Percentiles rank a stretch among this genome's conserved stretches.
Conservation (phyloP, 2,113 vertebrate species). For the Platysternon megacephalum region DNA sequence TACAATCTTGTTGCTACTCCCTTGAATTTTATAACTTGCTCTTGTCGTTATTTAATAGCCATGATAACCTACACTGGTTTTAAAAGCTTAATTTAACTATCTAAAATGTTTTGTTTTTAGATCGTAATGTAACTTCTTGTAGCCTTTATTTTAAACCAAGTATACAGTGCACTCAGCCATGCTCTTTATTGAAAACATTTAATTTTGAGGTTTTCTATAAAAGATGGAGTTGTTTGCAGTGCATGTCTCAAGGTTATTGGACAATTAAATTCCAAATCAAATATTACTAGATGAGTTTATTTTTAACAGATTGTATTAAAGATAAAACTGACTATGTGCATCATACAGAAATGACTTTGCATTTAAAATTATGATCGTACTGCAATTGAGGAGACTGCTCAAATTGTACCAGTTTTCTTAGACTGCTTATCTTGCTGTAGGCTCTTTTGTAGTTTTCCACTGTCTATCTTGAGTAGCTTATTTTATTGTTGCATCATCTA, state of each 20-base stretch:
- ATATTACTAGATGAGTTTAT: not conserved
- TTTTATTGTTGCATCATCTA: rapidly evolving
- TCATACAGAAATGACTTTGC: not conserved
- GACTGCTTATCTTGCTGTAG: not conserved
- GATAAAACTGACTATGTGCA: not conserved
- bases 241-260: not conserved
- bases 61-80: not conserved
- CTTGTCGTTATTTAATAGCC: not conserved
- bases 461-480: not conserved
- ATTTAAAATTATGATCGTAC: not conserved
- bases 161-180: not conserved
- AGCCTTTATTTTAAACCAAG: not conserved
- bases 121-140: not conserved
- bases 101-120: not conserved
- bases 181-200: not conserved
- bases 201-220: not conserved
- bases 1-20: not conserved
- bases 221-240: not conserved
- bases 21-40: not conserved
- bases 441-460: not conserved
- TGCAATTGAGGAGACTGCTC: not conserved
- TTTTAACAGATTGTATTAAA: not conserved
- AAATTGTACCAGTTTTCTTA: not conserved
- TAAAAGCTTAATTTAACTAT: not conserved
- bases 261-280: not conserved